Evolutionary conservation across 2,888 invertebrate species (phyloP).

Genomic region (Megamerina dolium): DNA sequence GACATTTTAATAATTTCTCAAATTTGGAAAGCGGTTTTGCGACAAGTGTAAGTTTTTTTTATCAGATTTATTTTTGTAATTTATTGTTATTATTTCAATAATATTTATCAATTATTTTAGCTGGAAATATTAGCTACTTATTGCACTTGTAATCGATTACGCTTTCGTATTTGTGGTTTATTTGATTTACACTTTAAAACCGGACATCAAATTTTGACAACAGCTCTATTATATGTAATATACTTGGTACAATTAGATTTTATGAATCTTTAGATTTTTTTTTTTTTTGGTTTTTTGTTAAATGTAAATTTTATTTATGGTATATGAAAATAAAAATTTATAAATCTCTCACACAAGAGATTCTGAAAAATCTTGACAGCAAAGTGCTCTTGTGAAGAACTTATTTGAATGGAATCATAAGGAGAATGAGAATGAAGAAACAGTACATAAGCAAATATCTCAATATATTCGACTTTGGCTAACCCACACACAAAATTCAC

Average conservation of each 20-base stretch:
- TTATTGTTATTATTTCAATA: neutral
- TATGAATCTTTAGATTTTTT: neutral
- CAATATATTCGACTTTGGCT: no score
- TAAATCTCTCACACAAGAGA: no score
- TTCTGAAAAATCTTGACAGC: no score
- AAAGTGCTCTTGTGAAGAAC: no score
- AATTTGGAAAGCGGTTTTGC: neutral
- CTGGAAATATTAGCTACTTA: neutral
- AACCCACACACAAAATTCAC: no score
- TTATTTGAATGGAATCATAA: no score
- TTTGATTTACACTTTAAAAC: neutral
- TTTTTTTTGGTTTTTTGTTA: no score
- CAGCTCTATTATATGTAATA: conserved; percentile 1
- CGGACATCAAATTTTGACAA: neutral
- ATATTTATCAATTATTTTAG: neutral
- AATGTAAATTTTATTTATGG: no score
- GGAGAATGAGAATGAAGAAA: no score
- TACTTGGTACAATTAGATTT: neutral
- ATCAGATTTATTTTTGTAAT: neutral
- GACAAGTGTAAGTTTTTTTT: neutral
- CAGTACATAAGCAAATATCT: no score
- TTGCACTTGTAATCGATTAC: neutral
- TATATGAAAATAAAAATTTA: no score
- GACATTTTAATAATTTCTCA: neutral
- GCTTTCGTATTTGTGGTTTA: neutral